Evolutionary conservation across 2,797 vertebrate genomes (phyloP).

Genomic region (Triplophysa bombifrons): DNA sequence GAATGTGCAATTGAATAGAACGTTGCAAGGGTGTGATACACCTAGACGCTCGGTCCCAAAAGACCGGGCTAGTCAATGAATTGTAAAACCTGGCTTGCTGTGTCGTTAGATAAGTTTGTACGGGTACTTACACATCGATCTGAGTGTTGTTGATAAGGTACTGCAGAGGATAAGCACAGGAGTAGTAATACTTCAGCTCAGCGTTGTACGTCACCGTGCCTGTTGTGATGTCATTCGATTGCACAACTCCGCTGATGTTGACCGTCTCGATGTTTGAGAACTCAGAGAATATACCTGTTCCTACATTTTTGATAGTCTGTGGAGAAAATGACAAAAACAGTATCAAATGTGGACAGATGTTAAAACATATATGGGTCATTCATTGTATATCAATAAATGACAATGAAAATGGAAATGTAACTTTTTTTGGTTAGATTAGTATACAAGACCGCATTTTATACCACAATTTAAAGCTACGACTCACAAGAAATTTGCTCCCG

Average conservation of each 20-base stretch:
- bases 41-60: neutral
- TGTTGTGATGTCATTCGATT: conserved; percentile 65
- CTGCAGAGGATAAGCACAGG: conserved; percentile 76
- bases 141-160: conserved; percentile 77
- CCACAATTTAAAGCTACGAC: conserved; percentile 26
- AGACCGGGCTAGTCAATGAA: neutral
- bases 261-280: conserved; percentile 76
- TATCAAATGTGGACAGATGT: no score
- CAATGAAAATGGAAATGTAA: no score
- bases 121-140: conserved; percentile 71
- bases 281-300: conserved; percentile 70
- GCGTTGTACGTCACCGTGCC: conserved; percentile 72
- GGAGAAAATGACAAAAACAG: neutral
- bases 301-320: conserved; percentile 66
- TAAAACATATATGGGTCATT: no score
- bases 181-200: conserved; percentile 75
- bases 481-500: conserved; percentile 71
- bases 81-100: neutral
- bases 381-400: no score
- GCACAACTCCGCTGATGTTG: conserved; percentile 73
- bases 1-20: neutral
- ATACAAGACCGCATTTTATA: neutral
- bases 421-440: no score
- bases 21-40: neutral
- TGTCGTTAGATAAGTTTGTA: neutral